Percentiles rank a stretch among this genome's conserved stretches.
phyloP scores from a whole-genome alignment of 2,113 vertebrate species.

The Aythya baeri region DNA sequence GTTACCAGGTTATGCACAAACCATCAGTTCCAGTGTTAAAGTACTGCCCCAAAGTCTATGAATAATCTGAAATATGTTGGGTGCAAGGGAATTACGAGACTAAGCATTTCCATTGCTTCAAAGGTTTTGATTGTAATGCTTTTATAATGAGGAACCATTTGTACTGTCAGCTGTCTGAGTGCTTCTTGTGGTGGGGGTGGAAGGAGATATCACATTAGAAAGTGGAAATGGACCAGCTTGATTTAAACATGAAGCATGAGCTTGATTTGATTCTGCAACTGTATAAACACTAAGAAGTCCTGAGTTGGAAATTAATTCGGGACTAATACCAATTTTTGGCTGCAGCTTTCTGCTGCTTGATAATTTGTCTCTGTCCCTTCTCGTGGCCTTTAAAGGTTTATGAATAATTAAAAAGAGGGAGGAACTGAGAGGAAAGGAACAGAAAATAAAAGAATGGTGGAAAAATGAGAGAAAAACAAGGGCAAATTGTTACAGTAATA shows the following conservation, averaged over 20 bases:
- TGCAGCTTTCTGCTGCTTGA: background rate
- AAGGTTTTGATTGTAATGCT: background rate
- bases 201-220: background rate
- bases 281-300: background rate
- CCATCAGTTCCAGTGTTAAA: background rate
- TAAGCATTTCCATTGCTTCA: background rate
- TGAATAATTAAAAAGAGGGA: background rate
- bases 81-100: background rate
- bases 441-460: background rate
- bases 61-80: background rate
- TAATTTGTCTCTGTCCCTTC: background rate
- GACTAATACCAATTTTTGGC: background rate
- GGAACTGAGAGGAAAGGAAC: background rate
- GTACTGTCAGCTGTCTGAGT: background rate
- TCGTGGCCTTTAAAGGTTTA: background rate
- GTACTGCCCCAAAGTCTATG: background rate
- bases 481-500: too few relatives aligned
- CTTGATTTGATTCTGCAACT: background rate
- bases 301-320: background rate
- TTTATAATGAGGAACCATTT: background rate
- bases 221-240: background rate
- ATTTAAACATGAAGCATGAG: background rate
- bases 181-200: background rate
- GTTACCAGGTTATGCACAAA: background rate
- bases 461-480: background rate